Percentiles rank a stretch among this genome's conserved stretches.
phyloP scores from a whole-genome alignment of 23 tunicate species.

The Phallusia fumigata region DNA sequence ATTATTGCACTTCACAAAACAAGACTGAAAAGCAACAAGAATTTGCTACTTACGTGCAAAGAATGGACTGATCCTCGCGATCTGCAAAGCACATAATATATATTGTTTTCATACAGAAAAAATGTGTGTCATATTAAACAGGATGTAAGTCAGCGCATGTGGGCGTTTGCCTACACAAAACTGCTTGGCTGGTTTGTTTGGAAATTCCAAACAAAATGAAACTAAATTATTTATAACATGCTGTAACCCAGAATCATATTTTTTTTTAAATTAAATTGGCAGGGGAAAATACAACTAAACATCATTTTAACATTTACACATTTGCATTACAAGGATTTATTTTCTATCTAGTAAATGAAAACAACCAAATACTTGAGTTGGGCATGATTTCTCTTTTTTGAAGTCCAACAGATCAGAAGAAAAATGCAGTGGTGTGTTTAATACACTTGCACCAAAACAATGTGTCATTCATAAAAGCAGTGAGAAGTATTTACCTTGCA shows the following conservation, averaged over 20 bases:
- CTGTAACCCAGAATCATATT: neutral
- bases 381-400: no score
- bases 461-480: neutral
- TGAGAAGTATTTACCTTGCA: slow-evolving; percentile 64
- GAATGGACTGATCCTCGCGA: slow-evolving; percentile 98
- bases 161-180: neutral
- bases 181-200: neutral
- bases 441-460: neutral
- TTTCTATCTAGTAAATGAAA: no score
- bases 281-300: no score
- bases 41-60: slow-evolving; percentile 92
- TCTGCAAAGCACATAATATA: slow-evolving; percentile 38
- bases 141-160: neutral
- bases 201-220: neutral
- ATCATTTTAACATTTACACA: no score
- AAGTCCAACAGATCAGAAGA: no score
- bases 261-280: no score
- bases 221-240: neutral
- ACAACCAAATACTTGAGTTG: no score
- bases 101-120: neutral
- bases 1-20: neutral
- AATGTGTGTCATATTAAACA: neutral
- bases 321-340: no score
- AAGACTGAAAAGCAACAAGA: neutral
- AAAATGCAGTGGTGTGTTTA: neutral